Percentiles rank a stretch among this genome's conserved stretches.
These are phyloP conservation scores for Achatina immaculata DNA, from an alignment of 1,140 invertebrate species.

Conservation along the genomic window DNA sequence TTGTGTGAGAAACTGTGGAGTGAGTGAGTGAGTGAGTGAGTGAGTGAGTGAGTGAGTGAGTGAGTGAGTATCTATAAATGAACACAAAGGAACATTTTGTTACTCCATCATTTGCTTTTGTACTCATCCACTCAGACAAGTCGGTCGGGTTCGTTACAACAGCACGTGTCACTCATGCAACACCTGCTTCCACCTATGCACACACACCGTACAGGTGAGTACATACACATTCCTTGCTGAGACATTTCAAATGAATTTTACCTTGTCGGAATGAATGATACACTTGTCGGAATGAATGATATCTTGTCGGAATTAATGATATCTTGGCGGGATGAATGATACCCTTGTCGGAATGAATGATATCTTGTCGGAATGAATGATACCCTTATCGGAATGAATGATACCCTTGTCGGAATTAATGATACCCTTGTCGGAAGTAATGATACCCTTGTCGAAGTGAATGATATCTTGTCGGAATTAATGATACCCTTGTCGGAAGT, in stretches of 20 bases:
- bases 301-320: neutral
- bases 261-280: neutral
- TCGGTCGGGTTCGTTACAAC: constrained; percentile 92
- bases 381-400: neutral
- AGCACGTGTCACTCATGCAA: constrained; percentile 91
- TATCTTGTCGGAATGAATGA: neutral
- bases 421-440: too few relatives aligned
- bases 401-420: neutral
- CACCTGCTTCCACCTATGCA: constrained; percentile 87
- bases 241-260: neutral
- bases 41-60: neutral
- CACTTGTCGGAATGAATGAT: neutral
- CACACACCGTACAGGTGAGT: constrained; percentile 75
- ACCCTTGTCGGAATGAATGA: neutral
- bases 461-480: too few relatives aligned
- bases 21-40: neutral
- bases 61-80: neutral
- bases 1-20: neutral
- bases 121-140: constrained; percentile 74
- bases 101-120: neutral
- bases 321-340: neutral
- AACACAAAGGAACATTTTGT: neutral
- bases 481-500: too few relatives aligned
- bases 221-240: neutral
- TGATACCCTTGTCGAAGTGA: too few relatives aligned